Evolutionary conservation across 2,113 vertebrate genomes (phyloP), one percentile per base, ranked within the genome.

Genomic region (Hylia prasina): DNA sequence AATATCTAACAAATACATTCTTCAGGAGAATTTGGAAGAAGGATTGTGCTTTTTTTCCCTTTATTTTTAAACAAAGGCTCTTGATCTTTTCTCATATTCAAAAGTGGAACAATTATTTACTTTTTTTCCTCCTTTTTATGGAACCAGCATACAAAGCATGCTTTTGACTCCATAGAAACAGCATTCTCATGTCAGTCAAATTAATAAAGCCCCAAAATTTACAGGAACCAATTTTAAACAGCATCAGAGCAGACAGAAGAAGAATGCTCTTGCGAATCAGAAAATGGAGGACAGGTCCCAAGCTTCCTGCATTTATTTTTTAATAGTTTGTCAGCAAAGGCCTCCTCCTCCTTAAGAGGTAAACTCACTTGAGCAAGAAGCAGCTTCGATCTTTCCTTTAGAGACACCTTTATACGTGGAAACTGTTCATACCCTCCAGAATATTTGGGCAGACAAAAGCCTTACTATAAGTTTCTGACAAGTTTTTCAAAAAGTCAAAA

Each of bases 131-230:
- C 12, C 31, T 71, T 94, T 64, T 78, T 58, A 39, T 37, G 30
- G 35, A 89, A 66, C 56, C 33, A 92, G 35, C 47, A 56, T 3
- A 24, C 23, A 82, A 70, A 60, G 15, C 48, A 35, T 78, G 31
- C 27, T 77, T 91, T 71, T 86, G 69, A 77, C 72, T 73, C 80
- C 86, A 93, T 45, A 93, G 90, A 96, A 96, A 96, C 88, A 73
- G 50, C 13, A 81, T 73, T 90, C 89, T 50, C 77, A 89, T 44
- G 12, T 19, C 63, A 80, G 21, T 82, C 47, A 91, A 73, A 83
- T 86, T 96, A 94, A 92, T 94, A 90, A 70, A 81, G 6, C 39
- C 17, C 30, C 40, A 45, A 86, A 93, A 83, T 37, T 47, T 83
- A 58, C 33, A 90, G 23, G 44, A 93, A 83, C 5, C 14, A 58